Conservation (phyloP, 2,113 vertebrate species). For the Tichodroma muraria region DNA sequence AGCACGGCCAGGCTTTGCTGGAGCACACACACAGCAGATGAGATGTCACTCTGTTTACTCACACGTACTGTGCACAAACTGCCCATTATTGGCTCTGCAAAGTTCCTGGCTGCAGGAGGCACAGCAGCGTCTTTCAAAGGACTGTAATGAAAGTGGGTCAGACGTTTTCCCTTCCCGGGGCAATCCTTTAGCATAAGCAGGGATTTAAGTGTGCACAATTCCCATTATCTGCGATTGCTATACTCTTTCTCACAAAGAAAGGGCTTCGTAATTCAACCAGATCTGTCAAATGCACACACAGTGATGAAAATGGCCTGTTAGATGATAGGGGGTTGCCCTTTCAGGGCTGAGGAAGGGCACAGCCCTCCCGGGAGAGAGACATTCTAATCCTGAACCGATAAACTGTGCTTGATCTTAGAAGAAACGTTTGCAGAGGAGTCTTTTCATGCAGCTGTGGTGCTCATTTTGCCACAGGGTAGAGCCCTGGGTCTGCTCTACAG, state of each 20-base stretch:
- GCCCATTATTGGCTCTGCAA: conserved; percentile 32
- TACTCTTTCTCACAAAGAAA: conserved; percentile 35
- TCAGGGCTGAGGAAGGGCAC: background rate
- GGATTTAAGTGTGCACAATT: conserved; percentile 16
- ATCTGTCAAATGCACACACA: conserved; percentile 29
- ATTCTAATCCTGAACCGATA: background rate
- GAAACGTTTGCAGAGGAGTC: background rate
- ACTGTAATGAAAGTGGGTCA: conserved; percentile 47
- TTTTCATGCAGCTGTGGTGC: background rate
- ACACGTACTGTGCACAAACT: conserved; percentile 42
- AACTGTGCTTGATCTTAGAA: background rate
- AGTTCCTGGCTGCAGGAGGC: conserved; percentile 36
- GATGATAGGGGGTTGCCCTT: conserved; percentile 38
- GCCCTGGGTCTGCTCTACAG: background rate
- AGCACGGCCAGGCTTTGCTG: background rate
- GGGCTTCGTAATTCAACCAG: conserved; percentile 31
- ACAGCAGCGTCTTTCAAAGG: background rate
- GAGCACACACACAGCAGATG: conserved; percentile 2
- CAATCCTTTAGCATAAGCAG: conserved; percentile 58
- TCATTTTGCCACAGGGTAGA: background rate
- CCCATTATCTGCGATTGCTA: conserved; percentile 37
- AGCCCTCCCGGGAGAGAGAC: background rate
- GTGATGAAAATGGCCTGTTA: conserved; percentile 18
- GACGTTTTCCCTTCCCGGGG: conserved; percentile 35
- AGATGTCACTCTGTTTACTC: conserved; percentile 58